These are phyloP conservation scores for Holcopasites calliopsidis DNA, from an alignment of 1,140 invertebrate species.

Conservation along the genomic window DNA sequence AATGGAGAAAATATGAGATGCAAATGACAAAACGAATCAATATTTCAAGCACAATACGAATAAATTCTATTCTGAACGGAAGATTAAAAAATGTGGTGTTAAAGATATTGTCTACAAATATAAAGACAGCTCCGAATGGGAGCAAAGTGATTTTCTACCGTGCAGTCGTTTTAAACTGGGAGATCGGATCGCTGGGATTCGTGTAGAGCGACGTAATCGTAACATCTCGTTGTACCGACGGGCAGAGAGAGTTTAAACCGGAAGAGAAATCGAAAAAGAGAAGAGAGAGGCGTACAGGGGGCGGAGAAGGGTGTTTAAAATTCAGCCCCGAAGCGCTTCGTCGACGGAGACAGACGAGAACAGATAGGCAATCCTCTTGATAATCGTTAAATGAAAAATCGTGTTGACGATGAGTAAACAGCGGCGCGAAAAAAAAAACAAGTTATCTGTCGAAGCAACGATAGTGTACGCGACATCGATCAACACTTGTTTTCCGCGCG, in stretches of 20 bases:
- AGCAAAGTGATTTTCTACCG: background rate
- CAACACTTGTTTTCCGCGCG: constrained; percentile 28
- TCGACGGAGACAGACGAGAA: background rate
- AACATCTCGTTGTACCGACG: background rate
- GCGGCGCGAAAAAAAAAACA: constrained; percentile 12
- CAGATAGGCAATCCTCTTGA: constrained; percentile 36
- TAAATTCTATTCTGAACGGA: too few relatives aligned
- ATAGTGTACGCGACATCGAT: constrained; percentile 33
- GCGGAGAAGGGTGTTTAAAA: constrained; percentile 18
- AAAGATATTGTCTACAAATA: too few relatives aligned
- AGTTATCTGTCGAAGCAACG: constrained; percentile 6
- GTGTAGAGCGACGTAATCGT: background rate
- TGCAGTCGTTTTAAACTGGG: background rate
- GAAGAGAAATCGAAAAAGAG: background rate
- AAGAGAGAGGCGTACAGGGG: background rate
- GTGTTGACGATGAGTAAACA: constrained; percentile 31
- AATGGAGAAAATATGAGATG: too few relatives aligned
- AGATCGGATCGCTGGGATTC: background rate
- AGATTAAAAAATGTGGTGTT: too few relatives aligned
- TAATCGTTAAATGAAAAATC: constrained; percentile 47
- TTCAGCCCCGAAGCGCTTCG: constrained; percentile 19
- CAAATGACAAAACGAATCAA: too few relatives aligned
- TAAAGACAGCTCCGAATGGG: background rate
- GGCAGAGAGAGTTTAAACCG: background rate
- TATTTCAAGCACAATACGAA: too few relatives aligned